These are phyloP conservation scores for Halcyon badia DNA, from an alignment of 2,797 vertebrate genomes.

Conservation along the genomic window DNA sequence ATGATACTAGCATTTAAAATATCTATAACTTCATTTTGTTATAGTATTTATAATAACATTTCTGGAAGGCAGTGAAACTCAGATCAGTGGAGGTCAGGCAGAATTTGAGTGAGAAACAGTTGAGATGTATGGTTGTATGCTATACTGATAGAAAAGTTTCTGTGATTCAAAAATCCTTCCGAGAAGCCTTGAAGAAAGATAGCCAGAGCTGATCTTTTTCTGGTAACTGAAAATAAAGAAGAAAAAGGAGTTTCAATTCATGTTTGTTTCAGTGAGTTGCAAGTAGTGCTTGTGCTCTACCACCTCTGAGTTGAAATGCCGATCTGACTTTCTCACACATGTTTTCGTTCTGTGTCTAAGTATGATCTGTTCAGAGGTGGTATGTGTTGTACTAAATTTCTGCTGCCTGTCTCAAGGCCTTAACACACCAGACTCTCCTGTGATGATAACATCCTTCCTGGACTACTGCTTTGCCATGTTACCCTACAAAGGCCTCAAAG, in stretches of 20 bases:
- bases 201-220: neutral
- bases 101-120: neutral
- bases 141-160: neutral
- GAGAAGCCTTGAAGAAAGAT: neutral
- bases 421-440: neutral
- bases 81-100: neutral
- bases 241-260: fast-evolving
- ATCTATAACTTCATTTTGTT: neutral
- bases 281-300: neutral
- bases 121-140: neutral
- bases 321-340: neutral
- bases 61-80: neutral
- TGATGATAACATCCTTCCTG: neutral
- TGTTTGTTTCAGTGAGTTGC: neutral
- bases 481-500: neutral
- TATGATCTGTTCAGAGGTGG: neutral
- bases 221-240: neutral
- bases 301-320: neutral
- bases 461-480: neutral
- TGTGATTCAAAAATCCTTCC: neutral
- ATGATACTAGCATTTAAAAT: neutral
- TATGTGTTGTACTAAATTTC: constrained; percentile 4
- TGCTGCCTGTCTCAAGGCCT: neutral
- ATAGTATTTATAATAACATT: neutral
- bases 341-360: neutral